phyloP scores from a whole-genome alignment of 2,888 invertebrate genomes.

The Rhagonycha lutea region DNA sequence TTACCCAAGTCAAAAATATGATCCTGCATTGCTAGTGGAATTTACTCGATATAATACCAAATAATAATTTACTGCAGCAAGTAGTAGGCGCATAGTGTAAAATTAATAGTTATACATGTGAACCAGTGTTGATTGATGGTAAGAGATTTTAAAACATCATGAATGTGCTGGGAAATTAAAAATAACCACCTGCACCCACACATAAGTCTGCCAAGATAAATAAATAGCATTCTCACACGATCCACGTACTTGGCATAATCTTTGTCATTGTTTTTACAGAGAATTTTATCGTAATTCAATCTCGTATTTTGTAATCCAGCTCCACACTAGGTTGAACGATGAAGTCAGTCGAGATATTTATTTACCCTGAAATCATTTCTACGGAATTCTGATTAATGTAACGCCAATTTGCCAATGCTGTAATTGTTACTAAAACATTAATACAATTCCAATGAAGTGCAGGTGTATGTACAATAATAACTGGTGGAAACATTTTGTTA shows the following conservation, averaged over 20 bases:
- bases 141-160: not conserved
- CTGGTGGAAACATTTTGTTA: not conserved
- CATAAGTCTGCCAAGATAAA: conserved; percentile 5
- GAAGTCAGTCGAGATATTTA: not conserved
- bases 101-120: not conserved
- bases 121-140: not conserved
- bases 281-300: conserved; percentile 15
- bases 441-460: not conserved
- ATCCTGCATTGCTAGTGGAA: not conserved
- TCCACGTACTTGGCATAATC: conserved; percentile 12
- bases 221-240: conserved; percentile 15
- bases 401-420: not conserved
- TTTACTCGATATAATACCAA: not conserved
- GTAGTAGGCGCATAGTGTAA: not conserved
- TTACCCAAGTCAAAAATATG: not conserved
- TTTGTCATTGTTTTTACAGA: conserved; percentile 14
- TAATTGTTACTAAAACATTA: not conserved
- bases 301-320: conserved; percentile 1
- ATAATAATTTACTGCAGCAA: not conserved
- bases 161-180: not conserved
- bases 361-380: not conserved
- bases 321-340: not conserved
- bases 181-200: conserved; percentile 1
- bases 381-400: not conserved
- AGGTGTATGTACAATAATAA: not conserved